phyloP scores from a whole-genome alignment of 1,140 invertebrate species.

The Lordiphosa stackelbergi region DNA sequence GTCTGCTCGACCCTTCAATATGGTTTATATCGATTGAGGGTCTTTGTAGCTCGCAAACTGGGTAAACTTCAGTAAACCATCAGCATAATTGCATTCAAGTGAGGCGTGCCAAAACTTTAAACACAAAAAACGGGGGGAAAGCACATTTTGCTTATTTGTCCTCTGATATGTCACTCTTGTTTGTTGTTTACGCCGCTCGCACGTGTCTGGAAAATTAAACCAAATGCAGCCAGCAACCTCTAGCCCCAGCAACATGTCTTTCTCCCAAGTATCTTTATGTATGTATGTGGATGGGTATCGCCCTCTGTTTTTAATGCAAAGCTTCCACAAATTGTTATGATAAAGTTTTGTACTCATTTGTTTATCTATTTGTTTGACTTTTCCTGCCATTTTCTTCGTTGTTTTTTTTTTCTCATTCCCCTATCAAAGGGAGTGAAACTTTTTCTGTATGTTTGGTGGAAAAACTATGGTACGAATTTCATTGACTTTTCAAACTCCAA shows the following conservation, averaged over 20 bases:
- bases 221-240: conserved; percentile 2
- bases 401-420: too few species aligned
- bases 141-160: conserved; percentile 17
- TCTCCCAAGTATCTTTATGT: not conserved
- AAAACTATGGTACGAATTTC: too few species aligned
- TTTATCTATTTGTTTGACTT: conserved; percentile 11
- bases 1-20: conserved; percentile 22
- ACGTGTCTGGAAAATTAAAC: conserved; percentile 44
- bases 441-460: too few species aligned
- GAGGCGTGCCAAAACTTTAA: conserved; percentile 12
- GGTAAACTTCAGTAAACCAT: conserved; percentile 14
- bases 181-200: conserved; percentile 43
- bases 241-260: not conserved
- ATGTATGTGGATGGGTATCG: conserved; percentile 1
- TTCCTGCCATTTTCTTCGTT: not conserved
- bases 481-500: too few species aligned
- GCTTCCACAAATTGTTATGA: conserved; percentile 39
- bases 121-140: not conserved
- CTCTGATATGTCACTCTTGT: conserved; percentile 21
- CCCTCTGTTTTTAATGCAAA: conserved; percentile 25
- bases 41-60: conserved; percentile 25
- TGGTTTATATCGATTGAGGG: conserved; percentile 41
- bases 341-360: conserved; percentile 29
- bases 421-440: too few species aligned
- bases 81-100: conserved; percentile 15